Conservation (phyloP, 2,797 vertebrate genomes). For the Trachurus trachurus region DNA sequence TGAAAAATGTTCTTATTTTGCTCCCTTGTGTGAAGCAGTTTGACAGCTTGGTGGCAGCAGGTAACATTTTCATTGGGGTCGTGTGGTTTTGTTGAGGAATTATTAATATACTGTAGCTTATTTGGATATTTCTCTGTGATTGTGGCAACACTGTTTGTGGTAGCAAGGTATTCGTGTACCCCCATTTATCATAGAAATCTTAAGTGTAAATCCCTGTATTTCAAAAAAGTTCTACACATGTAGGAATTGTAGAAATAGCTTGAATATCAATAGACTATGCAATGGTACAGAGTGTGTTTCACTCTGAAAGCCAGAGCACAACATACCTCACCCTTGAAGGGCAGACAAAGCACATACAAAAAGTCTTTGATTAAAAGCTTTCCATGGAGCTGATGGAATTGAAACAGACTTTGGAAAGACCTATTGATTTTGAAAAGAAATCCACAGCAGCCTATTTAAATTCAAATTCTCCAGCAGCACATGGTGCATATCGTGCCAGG, state of each 20-base stretch:
- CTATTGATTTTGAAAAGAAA: constrained; percentile 46
- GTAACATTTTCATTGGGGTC: not conserved
- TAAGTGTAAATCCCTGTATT: not conserved
- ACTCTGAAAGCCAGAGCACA: not conserved
- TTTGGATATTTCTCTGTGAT: not conserved
- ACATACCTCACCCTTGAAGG: constrained; percentile 21
- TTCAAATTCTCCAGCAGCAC: constrained; percentile 34
- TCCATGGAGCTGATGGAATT: constrained; percentile 50
- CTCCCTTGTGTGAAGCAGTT: constrained; percentile 12
- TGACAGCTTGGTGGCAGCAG: constrained; percentile 38
- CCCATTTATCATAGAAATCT: not conserved
- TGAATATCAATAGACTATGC: not conserved
- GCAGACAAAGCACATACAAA: constrained; percentile 33
- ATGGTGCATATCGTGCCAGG: constrained; percentile 9
- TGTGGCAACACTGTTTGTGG: not conserved
- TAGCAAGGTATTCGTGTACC: fast-evolving
- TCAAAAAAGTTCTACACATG: not conserved
- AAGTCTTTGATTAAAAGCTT: constrained; percentile 54
- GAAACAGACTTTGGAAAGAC: constrained; percentile 41
- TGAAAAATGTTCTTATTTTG: constrained; percentile 39
- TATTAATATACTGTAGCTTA: constrained; percentile 1
- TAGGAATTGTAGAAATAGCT: not conserved
- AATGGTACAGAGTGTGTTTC: not conserved
- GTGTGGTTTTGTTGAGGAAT: constrained; percentile 11
- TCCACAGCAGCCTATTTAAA: constrained; percentile 33